These are phyloP conservation scores for Verasper variegatus DNA, from an alignment of 2,113 vertebrate genomes.

Conservation along the genomic window DNA sequence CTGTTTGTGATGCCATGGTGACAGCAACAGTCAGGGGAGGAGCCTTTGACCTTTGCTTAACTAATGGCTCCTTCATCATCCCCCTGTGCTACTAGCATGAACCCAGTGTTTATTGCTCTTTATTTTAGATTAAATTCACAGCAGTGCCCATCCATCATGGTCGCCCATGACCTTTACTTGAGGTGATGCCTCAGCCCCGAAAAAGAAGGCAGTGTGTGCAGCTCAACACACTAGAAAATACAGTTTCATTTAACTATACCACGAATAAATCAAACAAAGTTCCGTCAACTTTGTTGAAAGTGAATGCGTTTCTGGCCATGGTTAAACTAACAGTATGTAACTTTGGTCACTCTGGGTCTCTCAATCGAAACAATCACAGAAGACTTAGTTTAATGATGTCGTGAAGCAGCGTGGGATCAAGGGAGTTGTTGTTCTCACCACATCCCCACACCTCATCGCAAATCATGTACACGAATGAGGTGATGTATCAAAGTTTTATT, in stretches of 20 bases:
- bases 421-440: no score
- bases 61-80: slow-evolving; percentile 80
- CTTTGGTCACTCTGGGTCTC: not conserved
- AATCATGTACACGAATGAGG: no score
- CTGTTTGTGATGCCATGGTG: slow-evolving; percentile 61
- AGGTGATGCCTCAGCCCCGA: slow-evolving; percentile 72
- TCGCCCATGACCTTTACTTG: slow-evolving; percentile 81
- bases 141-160: slow-evolving; percentile 78
- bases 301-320: not conserved
- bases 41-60: slow-evolving; percentile 87
- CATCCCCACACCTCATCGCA: no score
- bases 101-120: slow-evolving; percentile 80
- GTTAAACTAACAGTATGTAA: not conserved
- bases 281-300: not conserved
- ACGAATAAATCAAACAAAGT: slow-evolving; percentile 4
- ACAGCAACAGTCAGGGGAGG: slow-evolving; percentile 78
- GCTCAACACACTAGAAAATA: slow-evolving; percentile 23
- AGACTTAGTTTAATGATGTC: not conserved
- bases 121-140: slow-evolving; percentile 83
- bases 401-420: not conserved
- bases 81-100: slow-evolving; percentile 68
- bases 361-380: not conserved
- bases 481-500: no score
- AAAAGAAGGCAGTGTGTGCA: slow-evolving; percentile 34
- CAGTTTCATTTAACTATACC: slow-evolving; percentile 16